Conservation (phyloP, 2,888 invertebrate species). For the Idaea dimidiata region DNA sequence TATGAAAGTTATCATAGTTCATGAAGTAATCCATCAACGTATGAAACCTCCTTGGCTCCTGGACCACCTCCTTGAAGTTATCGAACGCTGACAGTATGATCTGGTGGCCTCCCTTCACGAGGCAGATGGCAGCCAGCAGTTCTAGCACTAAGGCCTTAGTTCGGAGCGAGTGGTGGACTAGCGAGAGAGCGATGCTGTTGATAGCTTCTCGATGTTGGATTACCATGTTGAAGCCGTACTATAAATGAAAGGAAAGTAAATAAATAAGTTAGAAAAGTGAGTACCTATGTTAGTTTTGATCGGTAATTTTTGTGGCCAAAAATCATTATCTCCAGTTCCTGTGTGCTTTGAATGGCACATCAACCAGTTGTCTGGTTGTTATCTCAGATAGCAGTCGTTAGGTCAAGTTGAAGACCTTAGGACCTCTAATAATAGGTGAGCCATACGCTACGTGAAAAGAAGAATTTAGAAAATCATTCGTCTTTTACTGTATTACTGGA, state of each 20-base stretch:
- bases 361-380: no score
- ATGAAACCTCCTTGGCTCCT: constrained; percentile 95
- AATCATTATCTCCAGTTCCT: no score
- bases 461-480: no score
- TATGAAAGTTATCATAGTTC: constrained; percentile 97
- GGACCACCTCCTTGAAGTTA: constrained; percentile 95
- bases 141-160: constrained; percentile 98
- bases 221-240: constrained; percentile 99
- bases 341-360: no score
- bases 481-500: no score
- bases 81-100: constrained; percentile 98
- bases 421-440: no score
- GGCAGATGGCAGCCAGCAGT: constrained; percentile 97
- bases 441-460: no score
- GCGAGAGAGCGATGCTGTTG: constrained; percentile 97
- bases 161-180: constrained; percentile 97
- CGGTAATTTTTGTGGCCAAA: no score
- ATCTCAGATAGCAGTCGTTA: no score
- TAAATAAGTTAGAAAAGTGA: not conserved
- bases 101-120: constrained; percentile 99
- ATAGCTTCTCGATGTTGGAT: constrained; percentile 99
- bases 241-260: constrained; percentile 29
- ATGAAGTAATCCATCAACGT: constrained; percentile 98
- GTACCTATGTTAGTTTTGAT: no score
- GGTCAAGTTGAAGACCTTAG: no score